Evolutionary conservation across 2,888 invertebrate species (phyloP), one percentile per base, ranked within the genome.

Genomic region (Patella depressa): DNA sequence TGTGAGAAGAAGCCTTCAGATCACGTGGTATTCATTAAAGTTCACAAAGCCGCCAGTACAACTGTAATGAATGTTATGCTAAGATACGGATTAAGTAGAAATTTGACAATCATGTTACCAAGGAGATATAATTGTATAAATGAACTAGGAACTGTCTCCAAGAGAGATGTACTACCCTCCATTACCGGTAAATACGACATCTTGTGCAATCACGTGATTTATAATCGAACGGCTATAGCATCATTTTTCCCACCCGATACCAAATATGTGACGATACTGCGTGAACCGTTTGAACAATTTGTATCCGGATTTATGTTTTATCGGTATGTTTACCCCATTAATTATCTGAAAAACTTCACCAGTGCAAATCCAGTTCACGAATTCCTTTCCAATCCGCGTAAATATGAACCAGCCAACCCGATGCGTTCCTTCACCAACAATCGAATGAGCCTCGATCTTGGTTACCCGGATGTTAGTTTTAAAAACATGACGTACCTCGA

Each of bases 201-300:
- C 11, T 74, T 84, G n/a, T 86, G 86, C 74, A 82, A 82, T 78
- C 87, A 86, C 78, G 85, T 86, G 71, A 74, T 86, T 4, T 87
- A 84, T 76, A 78, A 85, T 24, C 73, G 78, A 0, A 29, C 70
- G 0, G 75, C 78, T 3, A 84, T 86, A 72, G 71, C 73, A 53
- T 65, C 65, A 3, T 79, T 78, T 34, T 73, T 87, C 24, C 86
- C 84, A 11, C 57, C 71, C 2, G 84, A 85, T 73, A 85, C 86
- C 2, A 71, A 76, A 7, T 84, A 81, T 57, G 80, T 87, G 45
- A 84, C 84, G 17, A 85, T 85, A 14, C 74, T 86, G 0, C 76
- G 87, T 15, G 85, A 87, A 72, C 87, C 87, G 12, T 79, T 84
- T 71, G 74, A 74, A 3, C 74, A 82, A 17, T 83, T 86, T 72